phyloP scores from a whole-genome alignment of 1,140 invertebrate genomes.

The Marisa cornuarietis region DNA sequence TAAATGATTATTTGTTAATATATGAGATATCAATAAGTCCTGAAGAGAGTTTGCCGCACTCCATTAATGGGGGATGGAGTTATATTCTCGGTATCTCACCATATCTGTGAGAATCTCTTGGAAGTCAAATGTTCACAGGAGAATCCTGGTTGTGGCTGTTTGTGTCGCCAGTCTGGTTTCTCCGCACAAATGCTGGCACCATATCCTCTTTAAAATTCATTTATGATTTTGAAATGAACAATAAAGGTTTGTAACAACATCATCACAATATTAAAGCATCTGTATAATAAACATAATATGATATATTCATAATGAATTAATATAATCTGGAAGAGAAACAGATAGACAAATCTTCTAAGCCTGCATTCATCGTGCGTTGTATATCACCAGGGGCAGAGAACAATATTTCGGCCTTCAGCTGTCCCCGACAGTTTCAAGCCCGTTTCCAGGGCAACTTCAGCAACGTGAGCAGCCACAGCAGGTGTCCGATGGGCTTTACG shows the following conservation, averaged over 20 bases:
- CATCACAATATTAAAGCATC: background rate
- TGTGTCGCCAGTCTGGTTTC: no score
- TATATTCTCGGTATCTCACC: no score
- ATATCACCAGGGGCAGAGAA: background rate
- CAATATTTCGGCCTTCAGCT: background rate
- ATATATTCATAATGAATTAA: background rate
- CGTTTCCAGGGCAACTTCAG: background rate
- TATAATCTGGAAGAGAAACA: background rate
- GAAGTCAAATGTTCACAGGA: no score
- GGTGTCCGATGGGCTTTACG: background rate
- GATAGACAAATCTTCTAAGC: background rate
- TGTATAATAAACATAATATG: background rate
- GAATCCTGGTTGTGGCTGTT: no score
- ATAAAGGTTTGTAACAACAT: background rate
- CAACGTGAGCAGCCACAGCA: background rate
- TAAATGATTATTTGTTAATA: no score
- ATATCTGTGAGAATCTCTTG: no score
- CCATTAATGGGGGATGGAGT: no score
- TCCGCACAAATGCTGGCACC: no score
- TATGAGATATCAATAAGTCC: no score
- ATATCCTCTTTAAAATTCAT: background rate
- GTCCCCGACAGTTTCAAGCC: background rate
- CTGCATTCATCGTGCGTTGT: background rate
- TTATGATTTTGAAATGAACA: background rate
- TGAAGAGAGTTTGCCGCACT: no score